These are phyloP conservation scores for Nebria salina DNA, from an alignment of 2,888 invertebrate species.

Conservation along the genomic window DNA sequence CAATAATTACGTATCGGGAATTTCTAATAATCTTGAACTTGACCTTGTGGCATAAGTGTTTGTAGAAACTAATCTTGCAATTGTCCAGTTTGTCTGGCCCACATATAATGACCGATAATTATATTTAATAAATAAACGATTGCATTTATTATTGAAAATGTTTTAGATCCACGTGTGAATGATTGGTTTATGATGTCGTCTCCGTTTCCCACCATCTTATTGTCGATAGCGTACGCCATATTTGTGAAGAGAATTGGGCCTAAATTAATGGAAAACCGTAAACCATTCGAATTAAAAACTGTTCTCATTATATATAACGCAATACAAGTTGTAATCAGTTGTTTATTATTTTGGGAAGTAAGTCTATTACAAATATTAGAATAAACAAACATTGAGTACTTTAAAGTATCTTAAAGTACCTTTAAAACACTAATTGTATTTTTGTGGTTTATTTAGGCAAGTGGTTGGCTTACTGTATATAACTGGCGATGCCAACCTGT, in stretches of 20 bases:
- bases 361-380: constrained; percentile 53
- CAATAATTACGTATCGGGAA: neutral
- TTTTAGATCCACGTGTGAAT: constrained; percentile 86
- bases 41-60: neutral
- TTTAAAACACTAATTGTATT: neutral
- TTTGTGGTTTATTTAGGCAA: constrained; percentile 61
- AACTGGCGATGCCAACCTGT: constrained; percentile 82
- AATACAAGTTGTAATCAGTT: constrained; percentile 88
- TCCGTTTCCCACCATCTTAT: constrained; percentile 83
- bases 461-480: constrained; percentile 78
- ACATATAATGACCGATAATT: too few relatives aligned
- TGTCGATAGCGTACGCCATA: constrained; percentile 86
- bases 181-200: constrained; percentile 92
- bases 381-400: neutral
- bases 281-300: constrained; percentile 84
- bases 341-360: constrained; percentile 94
- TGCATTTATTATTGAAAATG: neutral
- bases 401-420: too few relatives aligned
- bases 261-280: constrained; percentile 86
- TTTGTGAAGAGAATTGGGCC: constrained; percentile 86
- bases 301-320: constrained; percentile 88
- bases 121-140: too few relatives aligned
- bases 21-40: neutral
- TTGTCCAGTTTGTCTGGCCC: neutral
- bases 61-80: neutral